phyloP scores from a whole-genome alignment of 2,113 vertebrate genomes.

The Leucosticte australis region DNA sequence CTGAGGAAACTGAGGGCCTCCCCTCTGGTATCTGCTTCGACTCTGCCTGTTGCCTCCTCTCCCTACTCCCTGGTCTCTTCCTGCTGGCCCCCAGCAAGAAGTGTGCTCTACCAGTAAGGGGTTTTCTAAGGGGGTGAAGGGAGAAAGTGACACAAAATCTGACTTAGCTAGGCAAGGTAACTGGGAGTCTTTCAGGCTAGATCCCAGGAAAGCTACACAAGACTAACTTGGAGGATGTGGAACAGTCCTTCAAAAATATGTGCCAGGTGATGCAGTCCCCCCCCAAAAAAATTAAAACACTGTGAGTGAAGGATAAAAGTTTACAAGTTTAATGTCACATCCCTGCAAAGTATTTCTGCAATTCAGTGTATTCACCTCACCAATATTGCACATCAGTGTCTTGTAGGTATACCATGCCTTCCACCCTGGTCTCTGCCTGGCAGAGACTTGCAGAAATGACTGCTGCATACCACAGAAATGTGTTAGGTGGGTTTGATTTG shows the following conservation, averaged over 20 bases:
- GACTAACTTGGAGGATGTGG: neutral
- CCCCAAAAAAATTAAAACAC: neutral
- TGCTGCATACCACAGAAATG: neutral
- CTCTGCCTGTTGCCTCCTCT: neutral
- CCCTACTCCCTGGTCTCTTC: fast-evolving
- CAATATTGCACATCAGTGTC: neutral
- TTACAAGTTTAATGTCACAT: neutral
- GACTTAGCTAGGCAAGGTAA: neutral
- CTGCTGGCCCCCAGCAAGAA: neutral
- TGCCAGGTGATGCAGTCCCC: neutral
- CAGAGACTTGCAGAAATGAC: neutral
- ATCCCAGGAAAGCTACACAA: neutral
- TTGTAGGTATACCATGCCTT: neutral
- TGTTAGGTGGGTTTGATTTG: slow-evolving; percentile 21
- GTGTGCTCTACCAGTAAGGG: neutral
- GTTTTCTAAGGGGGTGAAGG: neutral
- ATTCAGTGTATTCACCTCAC: neutral
- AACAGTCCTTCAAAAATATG: neutral
- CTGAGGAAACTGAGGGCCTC: fast-evolving
- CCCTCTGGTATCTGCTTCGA: fast-evolving
- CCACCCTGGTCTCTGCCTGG: neutral
- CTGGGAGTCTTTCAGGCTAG: neutral
- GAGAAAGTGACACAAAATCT: neutral
- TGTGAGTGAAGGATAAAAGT: neutral
- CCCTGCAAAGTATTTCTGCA: neutral